These are phyloP conservation scores for Phortica okadai DNA, from an alignment of 2,888 invertebrate genomes.

Conservation along the genomic window DNA sequence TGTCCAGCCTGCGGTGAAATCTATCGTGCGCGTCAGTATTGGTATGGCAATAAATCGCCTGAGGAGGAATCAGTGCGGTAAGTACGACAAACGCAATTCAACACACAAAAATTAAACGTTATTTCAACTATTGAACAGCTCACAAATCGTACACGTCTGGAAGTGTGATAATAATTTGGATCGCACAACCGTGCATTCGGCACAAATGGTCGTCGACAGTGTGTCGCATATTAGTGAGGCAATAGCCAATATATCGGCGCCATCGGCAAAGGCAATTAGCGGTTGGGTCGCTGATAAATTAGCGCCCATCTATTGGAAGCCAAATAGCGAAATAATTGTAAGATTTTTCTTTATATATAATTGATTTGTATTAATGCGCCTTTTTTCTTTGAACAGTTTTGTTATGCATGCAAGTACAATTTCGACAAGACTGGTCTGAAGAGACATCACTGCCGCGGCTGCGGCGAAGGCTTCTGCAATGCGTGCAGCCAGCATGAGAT, in stretches of 20 bases:
- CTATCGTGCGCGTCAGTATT: slow-evolving; percentile 85
- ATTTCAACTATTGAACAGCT: slow-evolving; percentile 63
- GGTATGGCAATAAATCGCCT: slow-evolving; percentile 88
- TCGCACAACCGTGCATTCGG: slow-evolving; percentile 79
- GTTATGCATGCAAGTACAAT: slow-evolving; percentile 80
- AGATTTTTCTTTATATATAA: slow-evolving; percentile 52
- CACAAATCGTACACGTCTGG: slow-evolving; percentile 85
- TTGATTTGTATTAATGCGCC: background rate
- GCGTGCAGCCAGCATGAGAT: slow-evolving; percentile 82
- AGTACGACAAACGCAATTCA: slow-evolving; percentile 26
- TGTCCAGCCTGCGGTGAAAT: slow-evolving; percentile 81
- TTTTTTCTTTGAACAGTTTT: slow-evolving; percentile 77
- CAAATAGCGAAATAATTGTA: slow-evolving; percentile 85
- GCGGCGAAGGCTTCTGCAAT: slow-evolving; percentile 89
- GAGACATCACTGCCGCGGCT: slow-evolving; percentile 87
- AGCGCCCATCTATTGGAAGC: slow-evolving; percentile 88
- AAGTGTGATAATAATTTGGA: slow-evolving; percentile 78
- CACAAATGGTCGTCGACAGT: slow-evolving; percentile 82
- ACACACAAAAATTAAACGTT: background rate
- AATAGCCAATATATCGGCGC: slow-evolving; percentile 81
- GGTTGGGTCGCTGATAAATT: slow-evolving; percentile 85
- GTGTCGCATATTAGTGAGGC: slow-evolving; percentile 81
- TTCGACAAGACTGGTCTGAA: slow-evolving; percentile 79
- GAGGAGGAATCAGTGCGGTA: slow-evolving; percentile 81
- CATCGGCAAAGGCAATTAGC: slow-evolving; percentile 83